These are phyloP conservation scores for Hemicrepidius hirtus DNA, from an alignment of 2,888 invertebrate species.

Conservation along the genomic window DNA sequence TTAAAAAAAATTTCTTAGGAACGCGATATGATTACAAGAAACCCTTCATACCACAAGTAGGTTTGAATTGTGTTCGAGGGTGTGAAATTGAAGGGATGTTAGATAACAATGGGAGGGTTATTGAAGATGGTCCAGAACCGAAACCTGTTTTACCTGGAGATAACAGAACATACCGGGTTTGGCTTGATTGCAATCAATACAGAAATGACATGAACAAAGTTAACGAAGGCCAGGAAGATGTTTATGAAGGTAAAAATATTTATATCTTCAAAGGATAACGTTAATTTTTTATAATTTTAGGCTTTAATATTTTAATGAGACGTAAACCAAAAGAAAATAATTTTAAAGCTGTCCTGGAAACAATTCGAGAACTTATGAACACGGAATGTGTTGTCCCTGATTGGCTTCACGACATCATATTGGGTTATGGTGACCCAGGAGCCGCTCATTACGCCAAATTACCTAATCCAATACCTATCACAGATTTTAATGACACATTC, in stretches of 20 bases:
- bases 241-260: slow-evolving; percentile 65
- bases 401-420: slow-evolving; percentile 96
- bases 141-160: slow-evolving; percentile 92
- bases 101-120: slow-evolving; percentile 94
- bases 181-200: slow-evolving; percentile 98
- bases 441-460: slow-evolving; percentile 98
- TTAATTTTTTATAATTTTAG: slow-evolving; percentile 42
- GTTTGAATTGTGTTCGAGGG: slow-evolving; percentile 93
- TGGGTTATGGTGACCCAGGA: slow-evolving; percentile 98
- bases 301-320: slow-evolving; percentile 97
- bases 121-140: slow-evolving; percentile 96
- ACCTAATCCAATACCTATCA: slow-evolving; percentile 86
- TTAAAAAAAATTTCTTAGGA: too few relatives aligned
- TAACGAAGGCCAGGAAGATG: slow-evolving; percentile 86
- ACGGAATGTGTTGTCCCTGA: slow-evolving; percentile 98
- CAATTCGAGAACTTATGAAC: slow-evolving; percentile 99
- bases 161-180: slow-evolving; percentile 92
- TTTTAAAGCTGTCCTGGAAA: slow-evolving; percentile 99
- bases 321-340: slow-evolving; percentile 99
- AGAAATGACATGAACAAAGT: slow-evolving; percentile 91
- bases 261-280: neutral
- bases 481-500: slow-evolving; percentile 99
- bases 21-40: slow-evolving; percentile 87
- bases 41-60: slow-evolving; percentile 94
- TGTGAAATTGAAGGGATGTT: slow-evolving; percentile 99